Conservation (phyloP, 2,888 invertebrate species). For the Microchrysa polita region DNA sequence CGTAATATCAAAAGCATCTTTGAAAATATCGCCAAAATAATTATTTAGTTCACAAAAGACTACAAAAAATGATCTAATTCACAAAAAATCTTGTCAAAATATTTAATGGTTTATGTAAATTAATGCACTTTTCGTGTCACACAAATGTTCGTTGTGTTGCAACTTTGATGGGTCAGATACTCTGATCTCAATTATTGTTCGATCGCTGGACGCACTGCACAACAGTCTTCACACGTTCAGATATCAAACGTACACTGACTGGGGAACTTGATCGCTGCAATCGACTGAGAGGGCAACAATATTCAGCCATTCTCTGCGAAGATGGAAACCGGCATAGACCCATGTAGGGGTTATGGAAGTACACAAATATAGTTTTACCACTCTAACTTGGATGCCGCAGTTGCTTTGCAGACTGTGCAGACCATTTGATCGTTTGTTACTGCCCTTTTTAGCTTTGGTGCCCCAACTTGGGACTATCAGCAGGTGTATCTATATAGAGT, state of each 20-base stretch:
- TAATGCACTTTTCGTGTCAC: too few relatives aligned
- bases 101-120: too few relatives aligned
- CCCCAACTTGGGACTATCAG: too few relatives aligned
- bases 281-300: conserved; percentile 50
- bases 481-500: too few relatives aligned
- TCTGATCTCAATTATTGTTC: too few relatives aligned
- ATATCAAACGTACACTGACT: conserved; percentile 41
- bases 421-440: conserved; percentile 18
- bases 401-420: conserved; percentile 48
- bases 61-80: too few relatives aligned
- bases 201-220: background rate
- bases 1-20: too few relatives aligned
- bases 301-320: conserved; percentile 8
- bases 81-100: too few relatives aligned
- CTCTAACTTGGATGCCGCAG: conserved; percentile 3
- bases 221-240: conserved; percentile 16
- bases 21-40: too few relatives aligned
- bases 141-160: background rate
- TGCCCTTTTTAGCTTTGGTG: too few relatives aligned
- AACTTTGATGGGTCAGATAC: background rate
- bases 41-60: too few relatives aligned
- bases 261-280: conserved; percentile 46
- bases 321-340: background rate
- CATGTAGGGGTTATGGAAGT: too few relatives aligned
- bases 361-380: background rate